phyloP scores from a whole-genome alignment of 2,888 invertebrate species.

The Eugnorisma glareosa region DNA sequence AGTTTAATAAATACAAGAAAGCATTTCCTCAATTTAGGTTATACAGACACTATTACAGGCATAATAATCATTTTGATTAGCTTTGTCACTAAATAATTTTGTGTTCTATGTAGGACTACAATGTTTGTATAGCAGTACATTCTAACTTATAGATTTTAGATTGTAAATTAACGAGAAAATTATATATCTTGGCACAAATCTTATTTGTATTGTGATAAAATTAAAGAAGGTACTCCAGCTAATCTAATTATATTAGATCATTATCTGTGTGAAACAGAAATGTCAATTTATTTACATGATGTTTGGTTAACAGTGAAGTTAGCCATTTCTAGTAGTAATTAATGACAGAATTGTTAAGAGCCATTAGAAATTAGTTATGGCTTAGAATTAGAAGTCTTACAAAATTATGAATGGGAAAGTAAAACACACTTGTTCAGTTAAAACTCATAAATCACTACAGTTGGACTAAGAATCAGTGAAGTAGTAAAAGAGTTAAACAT shows the following conservation, averaged over 20 bases:
- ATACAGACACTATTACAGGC: background rate
- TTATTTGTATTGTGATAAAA: constrained; percentile 4
- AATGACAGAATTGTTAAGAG: background rate
- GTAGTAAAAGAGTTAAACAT: background rate
- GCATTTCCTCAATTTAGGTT: background rate
- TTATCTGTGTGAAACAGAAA: constrained; percentile 31
- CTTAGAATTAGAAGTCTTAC: constrained; percentile 34
- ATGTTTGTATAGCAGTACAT: background rate
- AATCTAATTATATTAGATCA: constrained; percentile 42
- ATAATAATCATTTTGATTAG: background rate
- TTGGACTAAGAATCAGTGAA: background rate
- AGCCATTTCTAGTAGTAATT: constrained; percentile 5
- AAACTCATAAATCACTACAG: background rate
- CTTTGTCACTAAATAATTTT: background rate
- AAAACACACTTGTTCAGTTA: background rate
- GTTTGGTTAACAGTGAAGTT: background rate
- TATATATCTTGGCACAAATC: constrained; percentile 9
- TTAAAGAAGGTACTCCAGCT: constrained; percentile 13
- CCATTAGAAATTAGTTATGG: background rate
- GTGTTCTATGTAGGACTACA: too few relatives aligned
- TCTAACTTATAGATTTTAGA: constrained; percentile 16
- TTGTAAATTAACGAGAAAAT: background rate
- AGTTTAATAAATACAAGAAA: background rate
- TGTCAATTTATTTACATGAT: constrained; percentile 28
- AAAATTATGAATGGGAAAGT: constrained; percentile 17